Conservation (phyloP, 2,113 vertebrate genomes). For the Bubo scandiacus region DNA sequence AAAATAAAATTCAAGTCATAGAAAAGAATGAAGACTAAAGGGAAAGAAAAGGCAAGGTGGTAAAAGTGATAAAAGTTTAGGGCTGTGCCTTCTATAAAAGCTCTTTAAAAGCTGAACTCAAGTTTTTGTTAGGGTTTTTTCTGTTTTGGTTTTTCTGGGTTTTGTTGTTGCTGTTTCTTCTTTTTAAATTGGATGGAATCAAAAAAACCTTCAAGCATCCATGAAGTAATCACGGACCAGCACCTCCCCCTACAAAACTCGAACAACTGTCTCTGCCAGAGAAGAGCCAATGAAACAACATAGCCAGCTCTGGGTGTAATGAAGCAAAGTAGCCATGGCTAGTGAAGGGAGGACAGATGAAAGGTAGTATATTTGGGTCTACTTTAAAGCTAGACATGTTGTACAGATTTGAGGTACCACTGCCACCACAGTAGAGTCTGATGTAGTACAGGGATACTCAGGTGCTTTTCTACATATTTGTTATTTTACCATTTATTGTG, state of each 20-base stretch:
- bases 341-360: neutral
- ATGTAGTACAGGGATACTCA: slow-evolving; percentile 50
- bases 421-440: slow-evolving; percentile 36
- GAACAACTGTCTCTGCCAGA: slow-evolving; percentile 49
- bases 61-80: slow-evolving; percentile 74
- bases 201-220: slow-evolving; percentile 20
- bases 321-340: neutral
- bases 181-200: slow-evolving; percentile 51
- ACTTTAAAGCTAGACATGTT: slow-evolving; percentile 31
- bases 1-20: slow-evolving; percentile 89
- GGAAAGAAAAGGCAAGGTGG: slow-evolving; percentile 79
- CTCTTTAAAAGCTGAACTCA: slow-evolving; percentile 51
- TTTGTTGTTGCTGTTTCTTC: neutral
- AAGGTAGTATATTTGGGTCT: neutral
- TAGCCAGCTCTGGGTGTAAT: neutral
- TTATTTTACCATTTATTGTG: slow-evolving; percentile 59
- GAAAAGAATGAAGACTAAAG: slow-evolving; percentile 80
- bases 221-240: neutral
- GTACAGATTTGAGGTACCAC: neutral
- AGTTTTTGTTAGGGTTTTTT: neutral
- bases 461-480: slow-evolving; percentile 21
- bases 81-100: slow-evolving; percentile 68
- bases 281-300: slow-evolving; percentile 7
- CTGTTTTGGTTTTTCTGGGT: neutral
- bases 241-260: slow-evolving; percentile 25